Evolutionary conservation across 2,113 vertebrate species (phyloP).

Genomic region (Pseudolaguvia tuberculata): DNA sequence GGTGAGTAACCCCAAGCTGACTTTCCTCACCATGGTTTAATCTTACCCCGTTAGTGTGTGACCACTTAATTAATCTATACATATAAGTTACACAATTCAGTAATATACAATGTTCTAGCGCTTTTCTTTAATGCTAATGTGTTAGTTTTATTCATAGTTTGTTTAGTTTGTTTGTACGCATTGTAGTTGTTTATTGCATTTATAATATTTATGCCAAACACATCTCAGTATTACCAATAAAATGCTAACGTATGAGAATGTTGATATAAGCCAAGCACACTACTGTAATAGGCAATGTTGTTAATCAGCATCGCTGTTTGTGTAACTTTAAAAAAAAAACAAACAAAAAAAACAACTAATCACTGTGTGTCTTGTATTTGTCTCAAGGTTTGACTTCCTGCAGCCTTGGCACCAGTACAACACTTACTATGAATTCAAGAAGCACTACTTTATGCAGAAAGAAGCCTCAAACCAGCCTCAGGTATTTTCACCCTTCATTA

Average conservation of each 20-base stretch:
- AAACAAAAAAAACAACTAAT: too few species aligned
- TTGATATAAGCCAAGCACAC: neutral
- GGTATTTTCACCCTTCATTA: slow-evolving; percentile 55
- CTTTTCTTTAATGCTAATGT: too few species aligned
- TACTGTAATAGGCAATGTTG: neutral
- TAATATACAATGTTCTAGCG: too few species aligned
- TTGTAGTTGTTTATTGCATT: neutral
- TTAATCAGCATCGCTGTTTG: neutral
- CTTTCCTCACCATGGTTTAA: neutral
- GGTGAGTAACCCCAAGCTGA: slow-evolving; percentile 71
- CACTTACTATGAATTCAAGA: slow-evolving; percentile 97
- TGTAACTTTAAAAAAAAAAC: neutral
- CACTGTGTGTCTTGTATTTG: slow-evolving; percentile 12
- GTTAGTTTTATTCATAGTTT: too few species aligned
- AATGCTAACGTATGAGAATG: neutral
- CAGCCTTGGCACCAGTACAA: slow-evolving; percentile 96
- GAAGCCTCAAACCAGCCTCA: slow-evolving; percentile 67
- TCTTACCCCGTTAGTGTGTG: too few species aligned
- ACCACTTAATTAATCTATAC: too few species aligned
- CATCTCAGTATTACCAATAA: neutral
- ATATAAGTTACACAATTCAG: too few species aligned
- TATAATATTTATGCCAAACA: neutral
- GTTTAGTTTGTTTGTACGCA: too few species aligned
- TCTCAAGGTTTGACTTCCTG: slow-evolving; percentile 88
- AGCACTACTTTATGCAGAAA: slow-evolving; percentile 95